Conservation (phyloP, 2,797 vertebrate genomes). For the Neomorphus geoffroyi region DNA sequence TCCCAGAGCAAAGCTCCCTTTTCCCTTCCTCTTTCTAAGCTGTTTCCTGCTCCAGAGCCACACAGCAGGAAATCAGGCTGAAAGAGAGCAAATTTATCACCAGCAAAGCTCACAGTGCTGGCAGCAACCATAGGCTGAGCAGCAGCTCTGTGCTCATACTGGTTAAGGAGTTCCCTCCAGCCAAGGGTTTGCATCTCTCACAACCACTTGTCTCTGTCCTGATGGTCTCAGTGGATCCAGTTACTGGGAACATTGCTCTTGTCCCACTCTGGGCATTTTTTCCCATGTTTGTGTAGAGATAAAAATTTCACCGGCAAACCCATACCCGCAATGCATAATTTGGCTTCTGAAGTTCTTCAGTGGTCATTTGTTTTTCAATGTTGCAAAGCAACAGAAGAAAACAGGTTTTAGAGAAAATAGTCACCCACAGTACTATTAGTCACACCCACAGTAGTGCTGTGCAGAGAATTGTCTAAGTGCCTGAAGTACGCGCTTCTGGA, state of each 20-base stretch:
- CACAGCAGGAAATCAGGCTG: neutral
- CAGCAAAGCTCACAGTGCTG: fast-evolving
- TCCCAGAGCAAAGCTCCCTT: neutral
- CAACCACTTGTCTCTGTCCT: neutral
- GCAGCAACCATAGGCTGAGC: neutral
- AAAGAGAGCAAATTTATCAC: neutral
- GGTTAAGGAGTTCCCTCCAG: neutral
- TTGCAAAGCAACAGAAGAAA: constrained; percentile 46
- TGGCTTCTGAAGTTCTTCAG: constrained; percentile 76
- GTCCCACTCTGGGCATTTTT: neutral
- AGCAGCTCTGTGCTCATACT: neutral
- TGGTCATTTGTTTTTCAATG: constrained; percentile 78
- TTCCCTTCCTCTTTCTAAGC: neutral
- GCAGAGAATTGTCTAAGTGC: neutral
- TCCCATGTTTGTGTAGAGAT: neutral
- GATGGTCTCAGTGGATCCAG: neutral
- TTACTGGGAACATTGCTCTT: fast-evolving
- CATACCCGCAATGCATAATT: constrained; percentile 79
- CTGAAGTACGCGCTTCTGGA: neutral
- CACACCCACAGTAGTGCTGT: neutral
- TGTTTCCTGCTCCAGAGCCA: neutral
- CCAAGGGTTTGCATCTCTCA: fast-evolving
- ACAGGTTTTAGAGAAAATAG: neutral
- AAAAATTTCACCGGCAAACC: neutral
- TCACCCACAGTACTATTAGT: neutral